Evolutionary conservation across 1,140 invertebrate genomes (phyloP).

Genomic region (Nasonia longicornis): DNA sequence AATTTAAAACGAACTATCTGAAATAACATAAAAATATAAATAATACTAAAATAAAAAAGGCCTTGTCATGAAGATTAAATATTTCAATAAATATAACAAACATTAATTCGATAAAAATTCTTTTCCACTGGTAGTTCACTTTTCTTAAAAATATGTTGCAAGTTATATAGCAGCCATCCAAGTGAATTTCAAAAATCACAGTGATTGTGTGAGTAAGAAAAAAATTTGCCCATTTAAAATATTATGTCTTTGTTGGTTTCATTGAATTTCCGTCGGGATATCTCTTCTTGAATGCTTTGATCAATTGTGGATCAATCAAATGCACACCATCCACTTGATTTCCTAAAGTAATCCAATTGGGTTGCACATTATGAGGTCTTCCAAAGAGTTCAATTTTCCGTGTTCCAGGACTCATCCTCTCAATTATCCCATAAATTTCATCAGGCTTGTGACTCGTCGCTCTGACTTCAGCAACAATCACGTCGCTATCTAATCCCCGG

Average conservation of each 20-base stretch:
- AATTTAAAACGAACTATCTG: neutral
- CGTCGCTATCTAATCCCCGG: constrained; percentile 95
- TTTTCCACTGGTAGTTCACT: neutral
- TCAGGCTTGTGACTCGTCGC: constrained; percentile 98
- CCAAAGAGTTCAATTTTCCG: constrained; percentile 98
- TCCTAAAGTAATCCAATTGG: constrained; percentile 97
- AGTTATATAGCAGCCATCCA: neutral
- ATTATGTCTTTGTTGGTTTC: constrained; percentile 67
- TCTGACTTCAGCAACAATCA: constrained; percentile 97
- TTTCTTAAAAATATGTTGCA: neutral
- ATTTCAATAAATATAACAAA: neutral
- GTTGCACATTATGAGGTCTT: constrained; percentile 96
- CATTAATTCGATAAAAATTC: neutral
- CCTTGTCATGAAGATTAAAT: neutral
- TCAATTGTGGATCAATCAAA: constrained; percentile 92
- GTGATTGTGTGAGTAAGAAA: neutral
- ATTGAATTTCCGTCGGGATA: constrained; percentile 96
- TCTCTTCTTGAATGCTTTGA: constrained; percentile 87
- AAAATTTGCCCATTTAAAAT: neutral
- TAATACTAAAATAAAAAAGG: neutral
- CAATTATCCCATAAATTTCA: constrained; percentile 96
- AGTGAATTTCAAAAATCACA: constrained; percentile 5
- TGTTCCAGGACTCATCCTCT: constrained; percentile 89
- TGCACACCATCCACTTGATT: constrained; percentile 96
- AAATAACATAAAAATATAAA: neutral